phyloP scores from a whole-genome alignment of 2,797 vertebrate genomes.

The Selene dorsalis region DNA sequence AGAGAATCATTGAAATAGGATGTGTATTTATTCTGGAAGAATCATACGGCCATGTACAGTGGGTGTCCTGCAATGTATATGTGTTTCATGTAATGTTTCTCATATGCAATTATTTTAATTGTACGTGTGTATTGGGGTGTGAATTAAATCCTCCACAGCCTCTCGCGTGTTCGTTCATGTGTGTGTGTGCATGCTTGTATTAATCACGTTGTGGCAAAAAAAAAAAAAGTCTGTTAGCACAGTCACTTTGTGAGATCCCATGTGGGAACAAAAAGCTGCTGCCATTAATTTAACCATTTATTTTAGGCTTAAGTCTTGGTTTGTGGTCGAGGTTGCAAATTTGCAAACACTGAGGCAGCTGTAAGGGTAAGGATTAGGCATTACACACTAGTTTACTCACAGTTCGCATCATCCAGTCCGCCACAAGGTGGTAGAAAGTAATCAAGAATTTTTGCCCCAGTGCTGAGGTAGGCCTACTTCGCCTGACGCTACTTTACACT shows the following conservation, averaged over 20 bases:
- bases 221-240: slow-evolving; percentile 30
- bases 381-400: background rate
- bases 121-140: slow-evolving; percentile 1
- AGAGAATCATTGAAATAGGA: slow-evolving; percentile 10
- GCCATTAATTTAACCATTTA: slow-evolving; percentile 8
- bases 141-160: slow-evolving; percentile 45
- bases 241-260: slow-evolving; percentile 21
- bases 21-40: background rate
- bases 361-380: background rate
- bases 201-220: slow-evolving; percentile 27
- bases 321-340: slow-evolving; percentile 19
- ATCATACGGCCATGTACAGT: slow-evolving; percentile 1
- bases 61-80: background rate
- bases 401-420: slow-evolving; percentile 1
- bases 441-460: background rate
- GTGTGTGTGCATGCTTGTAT: background rate
- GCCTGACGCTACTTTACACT: no score
- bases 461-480: no score
- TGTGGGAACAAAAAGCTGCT: slow-evolving; percentile 18
- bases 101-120: background rate
- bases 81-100: slow-evolving; percentile 6
- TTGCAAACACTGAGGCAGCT: slow-evolving; percentile 8
- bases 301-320: slow-evolving; percentile 13
- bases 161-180: slow-evolving; percentile 17
- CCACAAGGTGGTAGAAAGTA: background rate